Evolutionary conservation across 2,888 invertebrate genomes (phyloP), one percentile per base, ranked within the genome.

Genomic region (Dolomedes plantarius): DNA sequence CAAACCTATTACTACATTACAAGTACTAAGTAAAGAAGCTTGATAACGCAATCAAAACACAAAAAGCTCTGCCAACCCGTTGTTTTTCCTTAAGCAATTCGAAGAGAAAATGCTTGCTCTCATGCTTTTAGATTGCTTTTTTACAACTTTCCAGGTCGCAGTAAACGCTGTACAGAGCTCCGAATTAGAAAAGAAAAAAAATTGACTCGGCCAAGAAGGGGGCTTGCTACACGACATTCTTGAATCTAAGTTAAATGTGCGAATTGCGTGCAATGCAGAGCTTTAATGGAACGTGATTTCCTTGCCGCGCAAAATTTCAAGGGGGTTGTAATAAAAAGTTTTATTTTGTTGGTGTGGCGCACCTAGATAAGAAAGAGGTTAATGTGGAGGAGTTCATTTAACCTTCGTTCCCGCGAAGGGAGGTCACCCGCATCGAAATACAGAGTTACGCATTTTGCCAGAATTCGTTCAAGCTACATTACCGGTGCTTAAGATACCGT

Each of bases 181-280:
- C 73, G 74, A 80, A 74, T 80, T 67, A 64, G 50, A 73, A 67
- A 80, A 62, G 41, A 79, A 72, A 74, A 64, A n/a, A 56, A 73
- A 56, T 67, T 68, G 73, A 80, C 73, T 68, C 65, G 31, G 19
- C 64, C 71, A n/a, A n/a, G 16, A 36, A 28, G 65, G 23, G 27
- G 28, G 46, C 31, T 31, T n/a, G 19, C 31, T 28, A 80, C 80
- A 74, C 74, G 80, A 73, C 73, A 80, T 74, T 73, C 74, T 74
- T 73, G 80, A 80, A 80, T 80, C 68, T 80, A 74, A 68, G 73
- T 80, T 80, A 80, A 80, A 80, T 80, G 80, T 68, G 80, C 80
- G 80, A 80, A 80, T 80, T 74, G 80, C 80, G 80, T 80, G 80
- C 39, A 27, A n/a, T 29, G 67, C 28, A 32, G 23, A 74, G 71